Conservation (phyloP, 2,797 vertebrate species). For the Sebastes ruberrimus region DNA sequence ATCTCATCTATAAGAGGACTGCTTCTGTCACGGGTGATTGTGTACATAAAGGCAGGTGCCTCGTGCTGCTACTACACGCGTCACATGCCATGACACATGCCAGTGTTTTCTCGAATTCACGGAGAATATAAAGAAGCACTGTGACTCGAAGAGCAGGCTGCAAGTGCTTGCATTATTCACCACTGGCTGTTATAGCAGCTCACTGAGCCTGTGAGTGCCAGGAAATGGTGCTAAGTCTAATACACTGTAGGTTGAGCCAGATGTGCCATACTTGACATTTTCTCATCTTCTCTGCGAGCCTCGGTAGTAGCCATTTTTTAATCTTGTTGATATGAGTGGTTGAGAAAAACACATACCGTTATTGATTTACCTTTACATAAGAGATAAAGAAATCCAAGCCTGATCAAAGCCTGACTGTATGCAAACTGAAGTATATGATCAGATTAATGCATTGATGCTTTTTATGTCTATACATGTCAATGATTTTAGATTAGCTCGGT, state of each 20-base stretch:
- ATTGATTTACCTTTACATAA: neutral
- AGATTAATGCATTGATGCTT: neutral
- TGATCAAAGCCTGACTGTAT: neutral
- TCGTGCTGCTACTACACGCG: conserved; percentile 13
- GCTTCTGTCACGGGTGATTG: conserved; percentile 17
- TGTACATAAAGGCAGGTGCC: conserved; percentile 11
- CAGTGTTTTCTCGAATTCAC: conserved; percentile 21
- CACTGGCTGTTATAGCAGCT: conserved; percentile 24
- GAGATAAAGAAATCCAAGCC: neutral
- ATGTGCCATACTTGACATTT: conserved; percentile 17
- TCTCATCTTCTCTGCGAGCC: neutral
- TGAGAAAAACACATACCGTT: neutral
- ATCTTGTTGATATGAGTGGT: neutral
- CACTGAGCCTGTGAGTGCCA: conserved; percentile 15
- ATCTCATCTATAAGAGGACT: conserved; percentile 26
- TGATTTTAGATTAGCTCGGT: neutral
- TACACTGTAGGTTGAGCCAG: conserved; percentile 26
- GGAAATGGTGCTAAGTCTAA: conserved; percentile 26
- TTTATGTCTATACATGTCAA: neutral
- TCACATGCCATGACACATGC: conserved; percentile 16
- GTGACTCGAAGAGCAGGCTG: conserved; percentile 14
- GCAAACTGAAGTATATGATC: neutral
- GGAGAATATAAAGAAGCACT: conserved; percentile 16
- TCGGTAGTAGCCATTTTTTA: neutral
- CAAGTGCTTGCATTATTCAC: conserved; percentile 18